phyloP scores from a whole-genome alignment of 2,113 vertebrate species.

The Anoplopoma fimbria region DNA sequence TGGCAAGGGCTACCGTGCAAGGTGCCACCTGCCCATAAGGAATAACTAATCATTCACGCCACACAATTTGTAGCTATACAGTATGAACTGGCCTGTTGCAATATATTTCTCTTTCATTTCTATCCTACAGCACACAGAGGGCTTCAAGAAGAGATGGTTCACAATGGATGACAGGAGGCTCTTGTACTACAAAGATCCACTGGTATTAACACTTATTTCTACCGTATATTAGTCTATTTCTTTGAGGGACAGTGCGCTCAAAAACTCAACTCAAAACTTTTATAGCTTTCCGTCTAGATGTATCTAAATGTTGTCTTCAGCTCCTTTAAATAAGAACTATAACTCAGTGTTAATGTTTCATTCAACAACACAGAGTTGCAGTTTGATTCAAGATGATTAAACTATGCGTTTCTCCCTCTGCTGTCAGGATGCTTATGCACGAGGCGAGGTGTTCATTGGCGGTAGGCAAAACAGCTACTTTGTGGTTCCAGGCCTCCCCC shows the following conservation, averaged over 20 bases:
- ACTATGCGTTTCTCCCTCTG: slow-evolving; percentile 2
- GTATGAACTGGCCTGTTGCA: not conserved
- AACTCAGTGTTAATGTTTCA: not conserved
- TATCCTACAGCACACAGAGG: slow-evolving; percentile 87
- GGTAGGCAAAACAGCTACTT: slow-evolving; percentile 92
- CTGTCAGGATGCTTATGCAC: slow-evolving; percentile 92
- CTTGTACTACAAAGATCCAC: slow-evolving; percentile 90
- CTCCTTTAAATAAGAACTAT: not conserved
- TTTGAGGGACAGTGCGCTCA: not conserved
- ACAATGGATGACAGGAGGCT: slow-evolving; percentile 91
- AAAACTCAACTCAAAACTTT: not conserved
- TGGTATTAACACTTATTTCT: slow-evolving; percentile 81
- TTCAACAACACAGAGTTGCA: not conserved
- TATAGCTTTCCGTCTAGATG: not conserved
- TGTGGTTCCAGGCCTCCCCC: slow-evolving; percentile 88
- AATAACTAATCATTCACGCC: not conserved
- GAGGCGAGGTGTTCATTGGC: slow-evolving; percentile 97
- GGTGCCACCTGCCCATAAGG: not conserved
- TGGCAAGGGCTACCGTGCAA: too few relatives aligned
- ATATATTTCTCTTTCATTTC: not conserved
- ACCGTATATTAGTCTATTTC: not conserved
- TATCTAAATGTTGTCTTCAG: not conserved
- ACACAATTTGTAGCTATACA: not conserved
- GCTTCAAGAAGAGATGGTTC: slow-evolving; percentile 93
- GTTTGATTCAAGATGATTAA: not conserved